Conservation (phyloP, 2,113 vertebrate species). For the Aegithalos caudatus region DNA sequence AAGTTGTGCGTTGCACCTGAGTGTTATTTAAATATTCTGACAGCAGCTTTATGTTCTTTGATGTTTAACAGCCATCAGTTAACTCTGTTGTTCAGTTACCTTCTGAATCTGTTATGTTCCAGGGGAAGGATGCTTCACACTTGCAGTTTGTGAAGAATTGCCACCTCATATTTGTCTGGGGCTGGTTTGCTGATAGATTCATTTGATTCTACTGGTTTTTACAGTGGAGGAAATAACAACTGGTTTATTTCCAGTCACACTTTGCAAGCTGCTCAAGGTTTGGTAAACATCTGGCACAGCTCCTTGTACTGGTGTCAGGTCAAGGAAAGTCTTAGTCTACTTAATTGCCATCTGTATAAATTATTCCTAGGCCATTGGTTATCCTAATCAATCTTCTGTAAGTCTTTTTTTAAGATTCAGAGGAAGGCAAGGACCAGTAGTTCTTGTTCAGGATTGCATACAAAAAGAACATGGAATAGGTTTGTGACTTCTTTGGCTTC, state of each 20-base stretch:
- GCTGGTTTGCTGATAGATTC: neutral
- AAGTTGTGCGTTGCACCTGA: neutral
- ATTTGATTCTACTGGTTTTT: neutral
- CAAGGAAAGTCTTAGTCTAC: neutral
- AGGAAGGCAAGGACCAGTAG: neutral
- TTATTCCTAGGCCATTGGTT: neutral
- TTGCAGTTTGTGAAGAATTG: neutral
- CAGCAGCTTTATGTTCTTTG: neutral
- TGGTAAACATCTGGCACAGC: neutral
- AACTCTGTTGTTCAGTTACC: neutral
- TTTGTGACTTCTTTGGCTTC: neutral
- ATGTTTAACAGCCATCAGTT: neutral
- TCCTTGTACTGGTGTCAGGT: neutral
- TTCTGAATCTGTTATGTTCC: neutral
- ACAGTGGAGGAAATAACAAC: neutral
- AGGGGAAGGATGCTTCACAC: neutral
- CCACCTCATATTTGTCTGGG: fast-evolving
- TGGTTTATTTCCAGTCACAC: neutral
- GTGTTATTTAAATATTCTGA: neutral
- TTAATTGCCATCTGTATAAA: neutral
- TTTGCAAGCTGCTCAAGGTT: neutral
- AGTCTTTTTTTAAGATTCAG: neutral
- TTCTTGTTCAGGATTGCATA: neutral
- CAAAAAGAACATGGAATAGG: neutral
- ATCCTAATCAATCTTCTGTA: neutral